Base-by-base conservation (phyloP, 2,888 invertebrate genomes). In the Cheilosia soror region DNA sequence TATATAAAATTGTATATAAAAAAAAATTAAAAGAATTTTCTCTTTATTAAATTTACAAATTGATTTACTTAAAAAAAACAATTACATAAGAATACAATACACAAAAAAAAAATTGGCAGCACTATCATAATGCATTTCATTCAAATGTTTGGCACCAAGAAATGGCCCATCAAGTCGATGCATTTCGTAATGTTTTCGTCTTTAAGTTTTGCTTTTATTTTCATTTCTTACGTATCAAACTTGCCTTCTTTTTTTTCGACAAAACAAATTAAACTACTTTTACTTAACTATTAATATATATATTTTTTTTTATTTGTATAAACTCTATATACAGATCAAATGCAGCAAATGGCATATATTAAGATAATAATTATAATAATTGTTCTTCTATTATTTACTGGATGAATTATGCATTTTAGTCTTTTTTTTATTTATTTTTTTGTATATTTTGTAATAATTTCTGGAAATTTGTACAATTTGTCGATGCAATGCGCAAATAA, bases 321-420 rank as follows among this genome's bases (percentile, higher is more conserved):
- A 33, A 27, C 65, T 75, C 53, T 66, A 42, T 72, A 68, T 76
- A 85, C 85, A 85, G 68, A 68, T 72, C 77, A 76, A 85, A 85
- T 81, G 85, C 85, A 80, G 75, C 80, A 85, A 80, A 68, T 80
- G 76, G 85, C 85, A 85, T 20, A 85, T 85, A 62, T 85, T 29
- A 55, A 53, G 42, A 79, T 72, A 20, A 33, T 66, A 79, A 72
- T 69, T 63, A 31, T 66, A 75, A 71, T 66, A 51, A 47, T 47
- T 49, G 47, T 60, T 57, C 65, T 73, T 62, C 33, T 42, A 33
- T 44, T 51, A 65, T 63, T 53, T 76, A 77, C 85, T 85, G 85
- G 85, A 81, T 85, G 85, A 85, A 85, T 40, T 68, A 85, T 85
- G 85, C 80, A 81, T 85, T 85, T 85, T 85, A 85, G 85, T 85